Conservation (phyloP, 1,140 invertebrate genomes). For the Theocolax elegans region DNA sequence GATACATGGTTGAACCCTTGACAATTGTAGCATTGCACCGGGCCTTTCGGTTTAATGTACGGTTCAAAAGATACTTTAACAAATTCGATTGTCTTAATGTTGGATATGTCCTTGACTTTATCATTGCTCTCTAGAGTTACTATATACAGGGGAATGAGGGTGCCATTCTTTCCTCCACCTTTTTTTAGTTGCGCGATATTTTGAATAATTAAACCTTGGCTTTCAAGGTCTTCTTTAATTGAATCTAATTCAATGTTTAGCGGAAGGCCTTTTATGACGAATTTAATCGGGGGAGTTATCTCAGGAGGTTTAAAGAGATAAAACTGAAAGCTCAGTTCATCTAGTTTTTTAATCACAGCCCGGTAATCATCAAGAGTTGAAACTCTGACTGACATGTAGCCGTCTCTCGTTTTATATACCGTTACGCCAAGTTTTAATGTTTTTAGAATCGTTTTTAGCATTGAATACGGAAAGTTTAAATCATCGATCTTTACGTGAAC, state of each 20-base stretch:
- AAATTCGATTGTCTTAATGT: background rate
- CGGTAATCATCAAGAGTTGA: background rate
- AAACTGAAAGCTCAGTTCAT: background rate
- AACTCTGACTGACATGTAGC: background rate
- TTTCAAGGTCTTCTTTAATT: background rate
- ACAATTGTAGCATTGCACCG: background rate
- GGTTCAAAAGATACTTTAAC: background rate
- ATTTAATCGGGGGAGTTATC: background rate
- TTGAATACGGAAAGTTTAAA: no score
- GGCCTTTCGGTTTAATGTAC: background rate
- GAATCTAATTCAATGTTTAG: background rate
- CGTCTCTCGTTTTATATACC: no score
- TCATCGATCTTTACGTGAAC: no score
- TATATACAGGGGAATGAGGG: background rate
- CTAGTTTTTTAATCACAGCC: background rate
- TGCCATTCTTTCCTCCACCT: no score
- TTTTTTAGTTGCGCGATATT: background rate
- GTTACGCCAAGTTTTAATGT: no score
- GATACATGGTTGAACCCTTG: constrained; percentile 10
- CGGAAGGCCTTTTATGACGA: background rate
- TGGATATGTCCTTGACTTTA: background rate
- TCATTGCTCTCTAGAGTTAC: background rate
- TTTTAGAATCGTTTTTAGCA: no score
- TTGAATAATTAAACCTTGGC: background rate
- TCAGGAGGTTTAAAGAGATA: background rate